Conservation (phyloP, 2,113 vertebrate species). For the Gavia stellata region DNA sequence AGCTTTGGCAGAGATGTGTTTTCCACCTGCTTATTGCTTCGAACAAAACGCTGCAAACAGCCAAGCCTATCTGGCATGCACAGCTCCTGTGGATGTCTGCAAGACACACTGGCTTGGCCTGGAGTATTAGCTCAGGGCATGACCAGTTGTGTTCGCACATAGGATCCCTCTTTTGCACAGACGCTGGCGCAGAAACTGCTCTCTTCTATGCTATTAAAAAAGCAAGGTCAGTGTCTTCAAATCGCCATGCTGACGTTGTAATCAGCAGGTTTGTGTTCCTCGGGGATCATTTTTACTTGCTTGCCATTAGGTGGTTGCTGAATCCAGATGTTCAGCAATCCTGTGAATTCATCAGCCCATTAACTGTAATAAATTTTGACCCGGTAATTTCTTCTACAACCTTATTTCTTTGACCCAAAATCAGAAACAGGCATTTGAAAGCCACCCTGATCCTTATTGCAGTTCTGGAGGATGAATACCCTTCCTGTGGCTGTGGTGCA, state of each 20-base stretch:
- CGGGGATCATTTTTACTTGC: not conserved
- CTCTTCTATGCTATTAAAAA: not conserved
- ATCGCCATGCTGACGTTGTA: fast-evolving
- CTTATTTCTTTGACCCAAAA: not conserved
- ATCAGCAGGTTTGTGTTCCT: not conserved
- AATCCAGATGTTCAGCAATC: not conserved
- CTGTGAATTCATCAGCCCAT: not conserved
- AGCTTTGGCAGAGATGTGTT: not conserved
- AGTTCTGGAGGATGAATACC: not conserved
- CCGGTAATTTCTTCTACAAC: not conserved
- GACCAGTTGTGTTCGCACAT: not conserved
- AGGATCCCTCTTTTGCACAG: not conserved
- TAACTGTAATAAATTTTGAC: not conserved
- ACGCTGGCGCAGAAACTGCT: not conserved
- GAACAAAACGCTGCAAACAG: not conserved
- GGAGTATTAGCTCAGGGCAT: fast-evolving
- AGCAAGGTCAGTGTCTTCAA: not conserved
- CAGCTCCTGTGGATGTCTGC: not conserved
- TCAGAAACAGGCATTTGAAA: not conserved
- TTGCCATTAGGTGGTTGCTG: not conserved
- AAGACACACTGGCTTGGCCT: not conserved
- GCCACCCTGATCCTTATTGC: not conserved
- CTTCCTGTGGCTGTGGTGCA: not conserved
- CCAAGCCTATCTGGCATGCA: not conserved
- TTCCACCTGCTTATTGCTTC: not conserved